Percentiles rank a stretch among this genome's conserved stretches.
Evolutionary conservation across 2,797 vertebrate species (phyloP).

Genomic region (Pangasius sanitwongsei): DNA sequence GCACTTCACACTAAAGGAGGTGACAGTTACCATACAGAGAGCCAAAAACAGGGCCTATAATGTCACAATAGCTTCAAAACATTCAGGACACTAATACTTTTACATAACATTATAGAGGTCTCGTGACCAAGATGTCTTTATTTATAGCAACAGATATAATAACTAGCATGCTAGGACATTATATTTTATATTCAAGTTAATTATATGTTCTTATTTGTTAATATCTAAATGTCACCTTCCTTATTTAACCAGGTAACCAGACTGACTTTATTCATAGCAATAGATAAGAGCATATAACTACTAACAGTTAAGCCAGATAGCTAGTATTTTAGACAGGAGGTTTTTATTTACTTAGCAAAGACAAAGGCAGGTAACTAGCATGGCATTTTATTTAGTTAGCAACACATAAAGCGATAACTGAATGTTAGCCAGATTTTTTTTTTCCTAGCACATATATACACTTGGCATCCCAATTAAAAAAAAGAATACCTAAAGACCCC

Average conservation of each 20-base stretch:
- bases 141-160: too few relatives aligned
- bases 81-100: background rate
- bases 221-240: background rate
- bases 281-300: background rate
- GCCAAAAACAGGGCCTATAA: conserved; percentile 39
- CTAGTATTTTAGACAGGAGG: background rate
- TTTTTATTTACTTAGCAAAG: background rate
- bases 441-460: background rate
- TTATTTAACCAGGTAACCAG: background rate
- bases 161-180: background rate
- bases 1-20: conserved; percentile 27
- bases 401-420: background rate
- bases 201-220: background rate
- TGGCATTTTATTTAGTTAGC: background rate
- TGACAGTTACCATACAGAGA: conserved; percentile 57
- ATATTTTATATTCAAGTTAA: background rate
- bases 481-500: background rate
- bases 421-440: background rate
- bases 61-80: background rate
- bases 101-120: background rate
- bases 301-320: background rate
- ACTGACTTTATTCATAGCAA: background rate
- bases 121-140: background rate
- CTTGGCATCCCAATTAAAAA: too few relatives aligned
- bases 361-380: background rate